Evolutionary conservation across 2,888 invertebrate genomes (phyloP).

Genomic region (Diarsia rubi): DNA sequence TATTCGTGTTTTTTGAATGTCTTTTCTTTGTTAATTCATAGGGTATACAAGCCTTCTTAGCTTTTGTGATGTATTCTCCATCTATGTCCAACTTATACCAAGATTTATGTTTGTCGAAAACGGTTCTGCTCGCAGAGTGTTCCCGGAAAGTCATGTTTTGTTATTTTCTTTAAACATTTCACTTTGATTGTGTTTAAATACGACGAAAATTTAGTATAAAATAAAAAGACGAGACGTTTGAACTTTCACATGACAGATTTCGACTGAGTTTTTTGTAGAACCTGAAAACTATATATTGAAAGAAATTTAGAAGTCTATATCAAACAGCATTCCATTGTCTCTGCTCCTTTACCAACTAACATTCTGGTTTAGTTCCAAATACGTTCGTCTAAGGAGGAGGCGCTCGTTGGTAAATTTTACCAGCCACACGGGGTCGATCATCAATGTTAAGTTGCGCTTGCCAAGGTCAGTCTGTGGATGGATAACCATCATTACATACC

Average conservation of each 20-base stretch:
- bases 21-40: not conserved
- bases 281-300: not conserved
- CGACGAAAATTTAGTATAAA: conserved; percentile 3
- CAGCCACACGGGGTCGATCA: not conserved
- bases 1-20: not conserved
- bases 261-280: conserved; percentile 1
- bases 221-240: not conserved
- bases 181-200: not conserved
- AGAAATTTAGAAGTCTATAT: not conserved
- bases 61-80: conserved; percentile 70
- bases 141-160: conserved; percentile 37
- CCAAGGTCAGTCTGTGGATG: not conserved
- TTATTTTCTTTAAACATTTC: not conserved
- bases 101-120: conserved; percentile 74
- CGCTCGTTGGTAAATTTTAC: too few species aligned
- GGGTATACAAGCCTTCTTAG: not conserved
- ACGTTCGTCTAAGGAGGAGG: not conserved
- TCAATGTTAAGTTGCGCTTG: too few species aligned
- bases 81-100: conserved; percentile 77
- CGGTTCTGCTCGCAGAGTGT: not conserved
- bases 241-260: conserved; percentile 35
- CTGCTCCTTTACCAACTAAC: not conserved
- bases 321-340: conserved; percentile 1
- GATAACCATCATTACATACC: not conserved
- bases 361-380: not conserved